Evolutionary conservation across 2,113 vertebrate genomes (phyloP), one percentile per base, ranked within the genome.

Genomic region (Felis catus): DNA sequence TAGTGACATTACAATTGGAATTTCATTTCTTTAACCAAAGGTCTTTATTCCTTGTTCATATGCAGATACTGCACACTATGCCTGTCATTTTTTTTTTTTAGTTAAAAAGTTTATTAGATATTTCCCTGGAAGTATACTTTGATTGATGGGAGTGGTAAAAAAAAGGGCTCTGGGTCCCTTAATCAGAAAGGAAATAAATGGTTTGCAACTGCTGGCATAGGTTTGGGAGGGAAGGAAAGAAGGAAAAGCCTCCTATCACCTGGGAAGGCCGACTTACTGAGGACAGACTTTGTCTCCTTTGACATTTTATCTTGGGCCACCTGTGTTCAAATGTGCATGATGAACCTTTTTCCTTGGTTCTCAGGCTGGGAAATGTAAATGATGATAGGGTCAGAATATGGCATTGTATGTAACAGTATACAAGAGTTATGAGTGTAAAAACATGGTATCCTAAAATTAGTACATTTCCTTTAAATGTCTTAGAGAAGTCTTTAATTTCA

Each of bases 401-500:
- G 39, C 41, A 71, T 39, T 23, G 6, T 74, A 25, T 87, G 4
- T 66, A 36, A 93, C 13, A 68, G 21, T 27, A 12, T 65, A 5
- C 15, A 70, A 29, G 41, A 63, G 23, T 51, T 92, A 73, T 63
- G 48, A 12, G 16, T 84, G 29, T 79, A 51, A 88, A 86, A 82
- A 58, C 29, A 63, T 1, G 3, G 5, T 58, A 33, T 25, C 63
- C 45, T 74, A 29, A 25, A 53, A 91, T 80, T 55, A 58, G 31
- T 74, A 27, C 1, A 1, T 58, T 86, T 80, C 63, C 29, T 95
- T 55, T 55, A 94, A 85, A 78, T 25, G 16, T 45, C 33, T 65
- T 45, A 83, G 45, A 88, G n/a, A 36, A 91, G 21, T 87, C 31
- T 94, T 91, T 91, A 81, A 87, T 84, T 73, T 85, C 31, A 78